Evolutionary conservation across 2,888 invertebrate genomes (phyloP).

Genomic region (Synanthedon vespiformis): DNA sequence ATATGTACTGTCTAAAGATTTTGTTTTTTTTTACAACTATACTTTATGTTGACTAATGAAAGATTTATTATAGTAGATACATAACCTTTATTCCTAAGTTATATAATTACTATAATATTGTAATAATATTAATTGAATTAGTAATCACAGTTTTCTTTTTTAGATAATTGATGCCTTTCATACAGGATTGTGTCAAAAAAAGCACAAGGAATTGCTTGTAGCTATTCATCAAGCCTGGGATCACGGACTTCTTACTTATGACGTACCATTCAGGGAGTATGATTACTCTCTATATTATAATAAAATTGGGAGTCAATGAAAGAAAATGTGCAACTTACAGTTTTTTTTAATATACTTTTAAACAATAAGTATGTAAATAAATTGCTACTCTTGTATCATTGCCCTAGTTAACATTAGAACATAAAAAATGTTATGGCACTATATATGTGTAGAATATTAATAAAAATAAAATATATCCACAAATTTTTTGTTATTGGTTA

Average conservation of each 20-base stretch:
- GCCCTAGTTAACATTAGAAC: background rate
- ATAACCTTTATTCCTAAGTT: too few relatives aligned
- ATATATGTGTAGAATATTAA: background rate
- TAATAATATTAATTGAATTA: background rate
- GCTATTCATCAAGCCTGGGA: conserved; percentile 86
- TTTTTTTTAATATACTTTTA: background rate
- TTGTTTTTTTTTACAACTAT: too few relatives aligned
- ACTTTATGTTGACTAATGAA: too few relatives aligned
- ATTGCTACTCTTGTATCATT: background rate
- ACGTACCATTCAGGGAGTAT: conserved; percentile 86
- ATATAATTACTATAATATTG: too few relatives aligned
- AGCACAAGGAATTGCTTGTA: conserved; percentile 80
- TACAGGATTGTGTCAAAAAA: conserved; percentile 86
- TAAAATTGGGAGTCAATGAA: conserved; percentile 15
- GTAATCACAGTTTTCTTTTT: conserved; percentile 7
- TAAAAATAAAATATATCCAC: too few relatives aligned
- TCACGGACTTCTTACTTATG: conserved; percentile 82
- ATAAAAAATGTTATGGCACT: conserved; percentile 4
- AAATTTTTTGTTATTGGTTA: too few relatives aligned
- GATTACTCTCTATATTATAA: conserved; percentile 81
- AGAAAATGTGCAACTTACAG: background rate
- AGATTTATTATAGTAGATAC: too few relatives aligned
- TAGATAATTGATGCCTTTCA: conserved; percentile 74
- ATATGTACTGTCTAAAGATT: too few relatives aligned
- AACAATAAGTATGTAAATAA: conserved; percentile 3